phyloP scores from a whole-genome alignment of 2,888 invertebrate species.

The Sisyra nigra region DNA sequence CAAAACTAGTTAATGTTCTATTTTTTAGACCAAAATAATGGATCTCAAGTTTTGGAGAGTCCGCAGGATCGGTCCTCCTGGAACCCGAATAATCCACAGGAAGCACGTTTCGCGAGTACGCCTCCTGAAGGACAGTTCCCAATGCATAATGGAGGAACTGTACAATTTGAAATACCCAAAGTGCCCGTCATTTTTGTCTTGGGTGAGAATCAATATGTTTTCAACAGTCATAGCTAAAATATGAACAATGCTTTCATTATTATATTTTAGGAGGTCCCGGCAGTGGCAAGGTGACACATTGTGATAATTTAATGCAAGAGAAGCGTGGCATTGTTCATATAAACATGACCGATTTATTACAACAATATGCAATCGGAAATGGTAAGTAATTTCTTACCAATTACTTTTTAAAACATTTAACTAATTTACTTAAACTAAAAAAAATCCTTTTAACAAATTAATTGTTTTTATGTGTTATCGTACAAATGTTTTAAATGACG shows the following conservation, averaged over 20 bases:
- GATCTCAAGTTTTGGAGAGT: conserved; percentile 40
- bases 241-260: no score
- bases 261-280: conserved; percentile 70
- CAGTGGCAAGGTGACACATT: conserved; percentile 95
- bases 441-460: no score
- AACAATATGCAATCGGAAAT: conserved; percentile 78
- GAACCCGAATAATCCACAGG: conserved; percentile 32
- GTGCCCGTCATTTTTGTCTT: conserved; percentile 81
- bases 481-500: no score
- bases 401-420: neutral
- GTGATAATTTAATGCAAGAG: conserved; percentile 80
- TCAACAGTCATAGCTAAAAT: no score
- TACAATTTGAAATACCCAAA: conserved; percentile 72
- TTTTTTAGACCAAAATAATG: conserved; percentile 57
- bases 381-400: conserved; percentile 35
- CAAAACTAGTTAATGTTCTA: no score
- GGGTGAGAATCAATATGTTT: conserved; percentile 34
- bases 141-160: conserved; percentile 63
- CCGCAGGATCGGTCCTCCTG: conserved; percentile 29
- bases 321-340: conserved; percentile 71
- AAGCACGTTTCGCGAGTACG: conserved; percentile 33
- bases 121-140: conserved; percentile 56
- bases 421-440: no score
- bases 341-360: conserved; percentile 81
- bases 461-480: no score